Evolutionary conservation across 1,140 invertebrate species (phyloP), one percentile per base, ranked within the genome.

Genomic region (Cherax quadricarinatus): DNA sequence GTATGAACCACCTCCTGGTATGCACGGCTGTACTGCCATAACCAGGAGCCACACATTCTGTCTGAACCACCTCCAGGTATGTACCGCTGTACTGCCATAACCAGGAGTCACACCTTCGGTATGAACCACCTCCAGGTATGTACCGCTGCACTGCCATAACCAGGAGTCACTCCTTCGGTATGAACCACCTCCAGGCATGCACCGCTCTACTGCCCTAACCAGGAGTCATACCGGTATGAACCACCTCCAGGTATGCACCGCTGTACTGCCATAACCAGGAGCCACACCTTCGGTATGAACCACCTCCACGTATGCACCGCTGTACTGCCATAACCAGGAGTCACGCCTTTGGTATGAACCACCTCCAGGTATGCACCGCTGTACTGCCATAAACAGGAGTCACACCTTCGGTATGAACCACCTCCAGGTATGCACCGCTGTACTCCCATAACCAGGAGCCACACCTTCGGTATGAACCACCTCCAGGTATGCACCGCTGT

Each of bases 1-100:
- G 89, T 14, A 60, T 91, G 10, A 21, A 86, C 41, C 89, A 91
- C 83, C 78, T 91, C 10, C 89, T 86, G 84, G 89, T 91, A 80
- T 16, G 14, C 1, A n/a, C n/a, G n/a, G n/a, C n/a, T n/a, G n/a
- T n/a, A n/a, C n/a, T n/a, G n/a, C n/a, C n/a, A n/a, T n/a, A n/a
- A n/a, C n/a, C n/a, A n/a, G 18, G 16, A 79, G 5, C 60, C 89
- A 91, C 21, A 75, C 89, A 1, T 84, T 91, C 1, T 78, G 89
- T 14, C 41, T 91, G 10, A 21, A 86, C 41, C 89, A 91, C 83
- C 78, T 91, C 10, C 89, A 91, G 84, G 89, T 91, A 80, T 16
- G 14, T 0, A n/a, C n/a, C n/a, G n/a, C n/a, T n/a, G n/a, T n/a
- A n/a, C n/a, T n/a, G n/a, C n/a, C n/a, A n/a, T n/a, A n/a, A n/a